phyloP scores from a whole-genome alignment of 2,888 invertebrate genomes.

The Fabriciana adippe region DNA sequence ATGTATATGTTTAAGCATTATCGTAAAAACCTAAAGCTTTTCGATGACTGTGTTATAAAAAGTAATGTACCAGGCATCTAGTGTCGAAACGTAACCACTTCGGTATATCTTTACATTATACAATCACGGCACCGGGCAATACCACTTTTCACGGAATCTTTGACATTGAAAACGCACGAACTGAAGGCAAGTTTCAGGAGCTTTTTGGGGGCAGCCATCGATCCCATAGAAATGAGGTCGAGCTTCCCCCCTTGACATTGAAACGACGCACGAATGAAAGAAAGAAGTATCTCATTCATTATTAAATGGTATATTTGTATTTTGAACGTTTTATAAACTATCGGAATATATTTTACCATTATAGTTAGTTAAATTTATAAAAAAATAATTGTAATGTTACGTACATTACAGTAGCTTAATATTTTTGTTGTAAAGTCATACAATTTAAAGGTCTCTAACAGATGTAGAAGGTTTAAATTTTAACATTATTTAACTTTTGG shows the following conservation, averaged over 20 bases:
- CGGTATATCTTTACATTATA: slow-evolving; percentile 47
- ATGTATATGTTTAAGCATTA: too few relatives aligned
- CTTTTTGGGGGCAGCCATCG: slow-evolving; percentile 72
- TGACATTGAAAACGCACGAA: slow-evolving; percentile 77
- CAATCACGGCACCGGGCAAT: slow-evolving; percentile 67
- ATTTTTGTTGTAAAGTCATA: too few relatives aligned
- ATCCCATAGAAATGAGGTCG: slow-evolving; percentile 76
- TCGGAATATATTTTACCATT: neutral
- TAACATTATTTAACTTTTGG: too few relatives aligned
- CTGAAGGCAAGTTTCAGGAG: slow-evolving; percentile 60
- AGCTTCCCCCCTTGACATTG: slow-evolving; percentile 67
- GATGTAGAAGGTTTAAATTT: too few relatives aligned
- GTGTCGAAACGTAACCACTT: slow-evolving; percentile 13
- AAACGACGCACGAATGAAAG: slow-evolving; percentile 58
- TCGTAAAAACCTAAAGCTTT: too few relatives aligned
- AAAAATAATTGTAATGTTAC: too few relatives aligned
- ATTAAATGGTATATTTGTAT: neutral
- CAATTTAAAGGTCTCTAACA: too few relatives aligned
- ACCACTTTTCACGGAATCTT: slow-evolving; percentile 63
- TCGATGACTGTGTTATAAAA: neutral
- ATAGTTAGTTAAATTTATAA: too few relatives aligned
- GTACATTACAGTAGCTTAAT: neutral
- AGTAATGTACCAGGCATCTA: neutral
- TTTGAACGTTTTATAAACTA: neutral
- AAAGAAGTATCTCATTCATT: slow-evolving; percentile 69